Conservation (phyloP, 2,113 vertebrate species). For the Thryonomys swinderianus region DNA sequence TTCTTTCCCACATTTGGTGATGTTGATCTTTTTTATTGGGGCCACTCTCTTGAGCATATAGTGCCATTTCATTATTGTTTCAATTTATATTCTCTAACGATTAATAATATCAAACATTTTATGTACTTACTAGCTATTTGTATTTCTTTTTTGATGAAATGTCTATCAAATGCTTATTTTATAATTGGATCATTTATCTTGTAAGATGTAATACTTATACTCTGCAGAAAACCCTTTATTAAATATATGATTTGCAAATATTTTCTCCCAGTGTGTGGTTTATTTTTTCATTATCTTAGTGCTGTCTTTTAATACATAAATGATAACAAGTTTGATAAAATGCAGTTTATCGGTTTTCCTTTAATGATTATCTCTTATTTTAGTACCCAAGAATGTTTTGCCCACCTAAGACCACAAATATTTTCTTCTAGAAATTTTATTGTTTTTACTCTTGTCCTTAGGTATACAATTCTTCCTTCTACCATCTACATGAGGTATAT, state of each 20-base stretch:
- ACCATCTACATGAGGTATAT: neutral
- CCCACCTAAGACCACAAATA: neutral
- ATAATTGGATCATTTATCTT: slow-evolving; percentile 55
- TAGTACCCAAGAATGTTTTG: neutral
- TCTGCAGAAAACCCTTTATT: slow-evolving; percentile 48
- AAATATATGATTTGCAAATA: slow-evolving; percentile 45
- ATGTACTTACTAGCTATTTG: slow-evolving; percentile 47
- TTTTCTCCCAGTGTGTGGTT: slow-evolving; percentile 24
- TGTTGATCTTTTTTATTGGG: neutral
- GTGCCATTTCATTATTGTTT: neutral
- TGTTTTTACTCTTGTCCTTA: neutral
- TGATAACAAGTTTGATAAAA: slow-evolving; percentile 46
- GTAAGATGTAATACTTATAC: slow-evolving; percentile 21
- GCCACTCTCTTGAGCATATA: neutral
- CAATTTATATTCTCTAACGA: slow-evolving; percentile 48
- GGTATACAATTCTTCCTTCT: neutral
- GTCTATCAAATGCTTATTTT: slow-evolving; percentile 46
- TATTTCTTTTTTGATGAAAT: slow-evolving; percentile 37
- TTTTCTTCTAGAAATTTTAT: slow-evolving; percentile 26
- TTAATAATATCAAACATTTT: slow-evolving; percentile 11
- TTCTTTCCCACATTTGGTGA: neutral
- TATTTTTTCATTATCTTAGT: slow-evolving; percentile 42
- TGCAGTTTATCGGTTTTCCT: neutral
- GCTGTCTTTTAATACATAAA: slow-evolving; percentile 42
- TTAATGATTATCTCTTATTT: neutral